Evolutionary conservation across 2,888 invertebrate genomes (phyloP), one percentile per base, ranked within the genome.

Genomic region (Drosophila neotestacea): DNA sequence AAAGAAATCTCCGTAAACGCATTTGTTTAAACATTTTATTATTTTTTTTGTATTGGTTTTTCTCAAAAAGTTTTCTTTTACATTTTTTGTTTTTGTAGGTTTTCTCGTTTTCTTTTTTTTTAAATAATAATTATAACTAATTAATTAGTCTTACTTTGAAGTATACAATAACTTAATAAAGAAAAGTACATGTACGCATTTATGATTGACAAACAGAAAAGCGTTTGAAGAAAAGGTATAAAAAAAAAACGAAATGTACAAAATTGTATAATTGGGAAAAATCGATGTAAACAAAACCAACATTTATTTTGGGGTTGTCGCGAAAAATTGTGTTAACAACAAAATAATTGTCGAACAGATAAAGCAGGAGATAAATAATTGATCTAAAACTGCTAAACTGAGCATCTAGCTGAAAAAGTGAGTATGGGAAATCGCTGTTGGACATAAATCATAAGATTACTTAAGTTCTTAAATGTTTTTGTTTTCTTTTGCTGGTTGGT

Each of bases 141-240:
- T 84, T 89, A 90, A 90, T 91, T 90, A 90, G 89, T 91, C 91
- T 91, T 91, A 91, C 79, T 86, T 90, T 90, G 88, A 91, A 91
- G 85, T 91, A 91, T 85, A 91, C 87, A 90, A 88, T 90, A 88
- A 83, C 81, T 90, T 86, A 89, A 79, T 67, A 60, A 63, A 73
- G 79, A 73, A 69, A 81, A 86, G 81, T 89, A 88, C 80, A 68
- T 75, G 62, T 41, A 64, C 64, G 73, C 73, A 68, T 55, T 56
- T 73, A 76, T 76, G 71, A 77, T 70, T 76, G 82, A 82, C 74
- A 71, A 84, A 79, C 71, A 66, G 69, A 79, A 67, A 70, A 66
- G 52, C n/a, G 13, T 28, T 47, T 47, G 13, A 54, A 61, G 55
- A 51, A 63, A 74, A 59, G 56, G 58, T 61, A 60, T 55, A 68